Evolutionary conservation across 2,113 vertebrate species (phyloP).

Genomic region (Brachirus orientalis): DNA sequence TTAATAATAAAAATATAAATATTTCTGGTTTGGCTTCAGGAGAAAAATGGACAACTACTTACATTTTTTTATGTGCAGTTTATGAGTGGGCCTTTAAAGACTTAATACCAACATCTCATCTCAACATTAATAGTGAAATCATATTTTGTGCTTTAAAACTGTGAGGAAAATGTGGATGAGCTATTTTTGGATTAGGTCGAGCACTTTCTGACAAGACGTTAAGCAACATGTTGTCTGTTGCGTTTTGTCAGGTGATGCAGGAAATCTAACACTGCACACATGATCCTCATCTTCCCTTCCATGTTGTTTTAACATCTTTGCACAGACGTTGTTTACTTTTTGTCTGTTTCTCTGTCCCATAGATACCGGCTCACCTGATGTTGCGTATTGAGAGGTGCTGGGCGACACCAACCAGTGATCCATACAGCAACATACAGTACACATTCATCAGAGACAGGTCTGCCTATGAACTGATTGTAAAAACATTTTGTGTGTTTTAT

Average conservation of each 20-base stretch:
- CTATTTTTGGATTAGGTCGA: slow-evolving; percentile 46
- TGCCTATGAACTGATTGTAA: not conserved
- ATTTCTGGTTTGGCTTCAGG: too few species aligned
- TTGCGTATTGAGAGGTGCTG: slow-evolving; percentile 81
- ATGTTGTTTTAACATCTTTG: slow-evolving; percentile 23
- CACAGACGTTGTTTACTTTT: slow-evolving; percentile 64
- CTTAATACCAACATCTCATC: not conserved
- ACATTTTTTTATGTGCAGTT: too few species aligned
- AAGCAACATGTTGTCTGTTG: slow-evolving; percentile 51
- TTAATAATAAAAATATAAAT: too few species aligned
- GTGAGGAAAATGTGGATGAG: too few species aligned
- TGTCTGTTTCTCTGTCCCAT: not conserved
- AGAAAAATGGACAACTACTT: too few species aligned
- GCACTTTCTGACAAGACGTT: slow-evolving; percentile 19
- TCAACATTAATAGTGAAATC: not conserved
- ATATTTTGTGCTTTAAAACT: too few species aligned
- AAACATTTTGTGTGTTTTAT: too few species aligned
- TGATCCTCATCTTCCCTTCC: not conserved
- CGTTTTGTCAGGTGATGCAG: slow-evolving; percentile 3
- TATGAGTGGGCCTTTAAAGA: too few species aligned
- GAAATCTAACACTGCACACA: slow-evolving; percentile 42
- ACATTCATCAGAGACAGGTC: slow-evolving; percentile 83
- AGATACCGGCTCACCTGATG: slow-evolving; percentile 80
- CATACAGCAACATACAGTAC: slow-evolving; percentile 82
- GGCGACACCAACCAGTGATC: slow-evolving; percentile 81